Base-by-base conservation (phyloP, 2,797 vertebrate genomes). In the Protonibea diacanthus region DNA sequence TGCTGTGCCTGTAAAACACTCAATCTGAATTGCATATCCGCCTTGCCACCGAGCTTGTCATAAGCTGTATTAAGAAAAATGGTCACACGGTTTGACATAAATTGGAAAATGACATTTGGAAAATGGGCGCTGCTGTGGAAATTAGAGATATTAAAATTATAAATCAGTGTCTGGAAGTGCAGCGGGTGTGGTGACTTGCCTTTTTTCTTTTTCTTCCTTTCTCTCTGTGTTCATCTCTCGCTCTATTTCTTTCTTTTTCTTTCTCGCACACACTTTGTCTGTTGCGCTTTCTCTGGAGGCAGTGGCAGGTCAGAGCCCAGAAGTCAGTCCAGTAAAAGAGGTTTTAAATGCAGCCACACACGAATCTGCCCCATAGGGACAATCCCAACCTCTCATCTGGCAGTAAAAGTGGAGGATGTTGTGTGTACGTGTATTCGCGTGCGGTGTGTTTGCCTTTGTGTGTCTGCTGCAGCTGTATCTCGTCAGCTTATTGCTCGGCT, bases 141-240 rank as follows among this genome's bases (percentile, higher is more conserved):
- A 97, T 97, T 97, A 97, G 94, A 95, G 95, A 96, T 97, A 97
- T 97, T 97, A 97, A 96, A 97, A 97, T 97, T 96, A 97, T 97
- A 96, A 96, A 97, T 97, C 96, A 97, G 95, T 95, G 95, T 96
- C 95, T 95, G 93, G 90, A 93, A 91, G 84, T 90, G 89, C 84
- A 77, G 63, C 87, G 89, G 80, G 83, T 78, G 86, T 74, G 89
- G 83, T 76, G 82, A 67, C 74, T 89, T 77, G 66, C 48, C 76
- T 90, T 84, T 72, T 78, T 74, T 83, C 82, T 71, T 63, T 71
- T 71, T 78, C 64, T 83, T 68, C 70, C 64, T 70, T 74, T 76
- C 58, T 80, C 59, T 84, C 81, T 33, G 6, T 75, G 69, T 83
- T 82, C 63, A 70, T 85, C 75, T 70, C 66, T 74, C 8, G 55